Percentiles rank a stretch among this genome's conserved stretches.
Conservation (phyloP, 2,888 invertebrate genomes). For the Pharmacophagus antenor region DNA sequence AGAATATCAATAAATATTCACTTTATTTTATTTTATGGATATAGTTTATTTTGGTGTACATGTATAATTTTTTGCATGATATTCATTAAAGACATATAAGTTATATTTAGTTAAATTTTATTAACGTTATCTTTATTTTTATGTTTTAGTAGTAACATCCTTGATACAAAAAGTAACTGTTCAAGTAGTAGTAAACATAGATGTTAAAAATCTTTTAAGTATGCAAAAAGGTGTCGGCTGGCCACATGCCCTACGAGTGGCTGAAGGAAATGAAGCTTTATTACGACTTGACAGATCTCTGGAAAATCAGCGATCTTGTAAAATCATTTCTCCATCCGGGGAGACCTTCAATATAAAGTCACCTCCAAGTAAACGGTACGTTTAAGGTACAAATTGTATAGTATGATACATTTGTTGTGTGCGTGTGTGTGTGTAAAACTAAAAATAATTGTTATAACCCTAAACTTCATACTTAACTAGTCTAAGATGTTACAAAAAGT, state of each 20-base stretch:
- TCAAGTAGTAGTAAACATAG: slow-evolving; percentile 40
- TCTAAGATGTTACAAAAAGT: too few relatives aligned
- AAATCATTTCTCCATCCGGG: slow-evolving; percentile 55
- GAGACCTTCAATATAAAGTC: slow-evolving; percentile 46
- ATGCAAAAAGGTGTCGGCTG: slow-evolving; percentile 65
- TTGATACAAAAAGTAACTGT: slow-evolving; percentile 34
- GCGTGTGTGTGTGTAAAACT: too few relatives aligned
- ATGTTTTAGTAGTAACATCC: slow-evolving; percentile 32
- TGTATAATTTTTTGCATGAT: too few relatives aligned
- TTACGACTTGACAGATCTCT: slow-evolving; percentile 49
- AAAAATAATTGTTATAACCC: too few relatives aligned
- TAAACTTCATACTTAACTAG: too few relatives aligned
- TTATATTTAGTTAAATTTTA: not conserved
- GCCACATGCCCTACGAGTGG: slow-evolving; percentile 55
- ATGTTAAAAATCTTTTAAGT: slow-evolving; percentile 49
- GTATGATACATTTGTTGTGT: too few relatives aligned
- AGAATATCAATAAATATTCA: too few relatives aligned
- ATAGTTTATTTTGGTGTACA: too few relatives aligned
- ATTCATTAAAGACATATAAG: too few relatives aligned
- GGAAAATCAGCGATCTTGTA: slow-evolving; percentile 49
- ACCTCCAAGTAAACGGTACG: slow-evolving; percentile 55
- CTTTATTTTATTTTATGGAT: too few relatives aligned
- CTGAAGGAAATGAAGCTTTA: slow-evolving; percentile 59
- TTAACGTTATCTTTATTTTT: too few relatives aligned
- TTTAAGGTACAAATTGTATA: not conserved